These are phyloP conservation scores for Scaeva pyrastri DNA, from an alignment of 2,888 invertebrate genomes.

Conservation along the genomic window DNA sequence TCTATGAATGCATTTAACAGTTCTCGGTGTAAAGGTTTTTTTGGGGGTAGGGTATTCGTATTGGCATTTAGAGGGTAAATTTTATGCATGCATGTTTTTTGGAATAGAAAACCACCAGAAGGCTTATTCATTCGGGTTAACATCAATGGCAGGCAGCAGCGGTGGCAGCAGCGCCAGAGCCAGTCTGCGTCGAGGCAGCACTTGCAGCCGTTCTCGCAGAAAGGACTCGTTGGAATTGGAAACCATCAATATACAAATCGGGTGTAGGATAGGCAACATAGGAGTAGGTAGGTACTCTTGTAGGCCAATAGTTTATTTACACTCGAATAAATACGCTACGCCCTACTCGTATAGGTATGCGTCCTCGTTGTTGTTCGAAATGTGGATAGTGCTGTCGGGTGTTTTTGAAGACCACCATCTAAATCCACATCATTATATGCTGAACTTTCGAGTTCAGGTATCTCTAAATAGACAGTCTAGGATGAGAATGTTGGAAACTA, in stretches of 20 bases:
- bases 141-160: constrained; percentile 7
- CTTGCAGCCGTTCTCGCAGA: constrained; percentile 4
- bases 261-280: not conserved
- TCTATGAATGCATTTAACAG: constrained; percentile 12
- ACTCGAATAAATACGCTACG: constrained; percentile 44
- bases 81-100: constrained; percentile 9
- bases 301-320: constrained; percentile 55
- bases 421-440: constrained; percentile 3
- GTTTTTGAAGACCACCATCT: constrained; percentile 10
- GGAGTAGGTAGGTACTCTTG: no score
- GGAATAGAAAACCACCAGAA: constrained; percentile 23
- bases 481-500: not conserved
- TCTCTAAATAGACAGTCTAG: not conserved
- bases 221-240: constrained; percentile 18
- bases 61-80: not conserved
- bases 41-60: not conserved
- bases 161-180: no score
- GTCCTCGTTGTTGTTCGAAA: not conserved
- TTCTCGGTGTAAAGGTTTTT: not conserved
- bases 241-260: constrained; percentile 48
- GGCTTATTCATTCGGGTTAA: constrained; percentile 10
- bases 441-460: not conserved
- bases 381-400: constrained; percentile 22
- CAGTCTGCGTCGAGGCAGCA: no score
- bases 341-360: no score